A percentile compares a stretch with the other conserved stretches of the same genome.
These are phyloP conservation scores for Drosophila mauritiana DNA, from an alignment of 1,140 invertebrate genomes.

Conservation along the genomic window DNA sequence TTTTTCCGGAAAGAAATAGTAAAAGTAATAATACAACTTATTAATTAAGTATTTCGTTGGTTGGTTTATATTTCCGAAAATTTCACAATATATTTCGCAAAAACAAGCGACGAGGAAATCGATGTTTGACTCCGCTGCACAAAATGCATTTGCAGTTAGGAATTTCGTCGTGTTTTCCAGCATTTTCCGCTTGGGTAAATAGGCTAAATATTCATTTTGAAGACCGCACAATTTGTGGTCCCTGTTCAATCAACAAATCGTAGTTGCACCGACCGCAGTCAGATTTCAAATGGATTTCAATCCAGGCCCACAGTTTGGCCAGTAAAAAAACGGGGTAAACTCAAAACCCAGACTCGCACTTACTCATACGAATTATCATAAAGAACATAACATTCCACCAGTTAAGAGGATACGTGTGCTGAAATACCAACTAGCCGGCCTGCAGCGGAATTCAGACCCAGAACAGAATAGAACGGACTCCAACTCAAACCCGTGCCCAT, in stretches of 20 bases:
- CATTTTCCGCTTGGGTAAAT: slow-evolving; percentile 49
- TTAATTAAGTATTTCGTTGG: too few species aligned
- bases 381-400: slow-evolving; percentile 73
- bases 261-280: slow-evolving; percentile 46
- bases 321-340: not conserved
- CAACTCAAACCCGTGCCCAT: not conserved
- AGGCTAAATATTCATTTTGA: slow-evolving; percentile 50
- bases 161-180: slow-evolving; percentile 19
- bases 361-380: slow-evolving; percentile 70
- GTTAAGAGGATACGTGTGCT: slow-evolving; percentile 54
- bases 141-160: slow-evolving; percentile 10
- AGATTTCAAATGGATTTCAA: slow-evolving; percentile 48
- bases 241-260: slow-evolving; percentile 22
- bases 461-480: not conserved
- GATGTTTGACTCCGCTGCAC: not conserved
- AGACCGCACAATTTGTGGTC: slow-evolving; percentile 47
- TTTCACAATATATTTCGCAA: not conserved
- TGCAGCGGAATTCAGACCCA: slow-evolving; percentile 19
- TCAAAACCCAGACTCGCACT: slow-evolving; percentile 26
- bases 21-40: not conserved
- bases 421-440: slow-evolving; percentile 51
- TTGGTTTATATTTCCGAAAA: not conserved
- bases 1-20: too few species aligned
- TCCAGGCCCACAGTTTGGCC: slow-evolving; percentile 16
- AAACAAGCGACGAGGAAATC: not conserved